Evolutionary conservation across 2,888 invertebrate species (phyloP), one percentile per base, ranked within the genome.

Genomic region (Tiphia femorata): DNA sequence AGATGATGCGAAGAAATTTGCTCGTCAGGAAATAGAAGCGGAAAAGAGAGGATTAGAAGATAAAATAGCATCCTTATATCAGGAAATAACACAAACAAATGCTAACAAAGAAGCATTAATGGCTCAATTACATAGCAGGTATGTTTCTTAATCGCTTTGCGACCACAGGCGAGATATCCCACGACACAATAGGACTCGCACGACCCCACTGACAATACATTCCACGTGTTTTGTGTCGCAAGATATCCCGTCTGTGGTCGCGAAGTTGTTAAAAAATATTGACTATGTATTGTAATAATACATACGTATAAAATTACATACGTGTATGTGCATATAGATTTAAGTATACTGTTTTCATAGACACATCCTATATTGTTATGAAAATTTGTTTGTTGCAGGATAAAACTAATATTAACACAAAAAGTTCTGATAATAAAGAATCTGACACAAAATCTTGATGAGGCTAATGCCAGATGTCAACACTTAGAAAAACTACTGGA

Each of bases 101-200:
- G 86, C 83, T 49, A 88, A 86, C 10, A 88, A 91, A 74, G 92
- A 94, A 67, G 88, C 89, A 72, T 91, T 93, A 79, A 89, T 94
- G 85, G 91, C 92, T 62, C 91, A 91, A 80, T 87, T 94, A 0
- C 92, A 93, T 76, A 91, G 92, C 76, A 90, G 92, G 93, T 93
- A 76, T 78, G 77, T 21, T 21, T 7, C 7, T 16, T 3, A 2
- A 37, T 37, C 10, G n/a, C 77, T 37, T 44, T 14, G 30, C 33
- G 10, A 37, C 27, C 29, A 49, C 40, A 20, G n/a, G 6, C 20
- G 1, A 4, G 40, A 17, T 35, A 17, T 23, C n/a, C 10, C n/a
- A n/a, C n/a, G n/a, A n/a, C n/a, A n/a, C n/a, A n/a, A n/a, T n/a
- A n/a, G n/a, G n/a, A n/a, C n/a, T n/a, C n/a, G n/a, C n/a, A n/a